These are phyloP conservation scores for Mycteria americana DNA, from an alignment of 2,797 vertebrate genomes.

Conservation along the genomic window DNA sequence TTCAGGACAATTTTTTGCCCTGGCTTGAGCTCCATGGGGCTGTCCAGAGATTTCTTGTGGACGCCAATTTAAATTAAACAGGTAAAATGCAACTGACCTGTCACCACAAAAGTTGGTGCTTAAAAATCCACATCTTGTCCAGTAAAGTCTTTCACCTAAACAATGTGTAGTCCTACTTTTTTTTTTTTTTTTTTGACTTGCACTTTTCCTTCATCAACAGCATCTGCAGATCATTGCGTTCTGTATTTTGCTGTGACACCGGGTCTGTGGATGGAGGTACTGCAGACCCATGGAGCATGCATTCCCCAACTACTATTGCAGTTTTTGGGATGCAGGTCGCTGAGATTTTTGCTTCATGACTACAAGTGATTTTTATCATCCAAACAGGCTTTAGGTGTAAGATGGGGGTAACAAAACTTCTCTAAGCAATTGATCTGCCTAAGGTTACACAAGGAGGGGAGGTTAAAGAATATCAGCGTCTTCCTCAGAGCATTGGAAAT, in stretches of 20 bases:
- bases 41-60: neutral
- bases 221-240: neutral
- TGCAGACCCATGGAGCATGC: neutral
- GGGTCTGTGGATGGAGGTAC: neutral
- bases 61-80: neutral
- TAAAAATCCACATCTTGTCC: neutral
- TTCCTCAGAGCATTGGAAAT: neutral
- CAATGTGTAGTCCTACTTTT: too few relatives aligned
- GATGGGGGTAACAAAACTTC: neutral
- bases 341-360: neutral
- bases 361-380: neutral
- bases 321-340: neutral
- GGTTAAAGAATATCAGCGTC: neutral
- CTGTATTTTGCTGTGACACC: neutral
- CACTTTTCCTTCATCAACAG: neutral
- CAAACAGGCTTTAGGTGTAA: neutral
- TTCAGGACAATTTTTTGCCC: neutral
- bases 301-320: neutral
- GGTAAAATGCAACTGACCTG: neutral
- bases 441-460: neutral
- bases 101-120: neutral
- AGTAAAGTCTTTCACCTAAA: neutral
- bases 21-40: neutral
- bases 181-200: neutral
- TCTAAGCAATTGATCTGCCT: neutral